Evolutionary conservation across 2,888 invertebrate genomes (phyloP), one percentile per base, ranked within the genome.

Genomic region (Gisinianus flammeolus): DNA sequence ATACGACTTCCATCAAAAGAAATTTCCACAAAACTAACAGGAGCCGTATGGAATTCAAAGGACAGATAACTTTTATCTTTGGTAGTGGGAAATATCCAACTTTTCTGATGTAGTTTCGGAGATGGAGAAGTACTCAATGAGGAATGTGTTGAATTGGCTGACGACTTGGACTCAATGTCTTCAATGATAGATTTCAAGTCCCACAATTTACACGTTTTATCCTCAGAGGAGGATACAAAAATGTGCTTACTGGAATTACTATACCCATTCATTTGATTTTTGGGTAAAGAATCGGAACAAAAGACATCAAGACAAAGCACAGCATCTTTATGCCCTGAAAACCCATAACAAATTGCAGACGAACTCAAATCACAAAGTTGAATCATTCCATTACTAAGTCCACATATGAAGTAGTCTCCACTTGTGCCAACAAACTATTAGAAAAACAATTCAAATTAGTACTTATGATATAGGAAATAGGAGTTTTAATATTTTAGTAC

Each of bases 131-230:
- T 44, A 44, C 44, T 44, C 6, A 44, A 44, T 4, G 44, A 19
- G 2, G 44, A 16, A 16, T 44, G 16, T 5, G 82, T 80, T 0
- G 80, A 78, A 24, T 80, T 79, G 4, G 75, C n/a, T 6, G 54
- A 58, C 8, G 19, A 19, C 30, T 79, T 77, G 12, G 31, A 22
- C 35, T 83, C 84, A 10, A 81, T 73, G 68, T 82, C 79, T 44
- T 83, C 73, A 28, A 83, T 76, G 3, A 83, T 79, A 0, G 66
- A 28, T 71, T 89, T 88, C 28, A 91, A 87, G 83, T 88, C 88
- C 90, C 90, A 92, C 33, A 92, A 85, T 80, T 90, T 90, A n/a
- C 91, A 87, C 28, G 87, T 87, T 0, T 91, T 91, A 83, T 90
- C 89, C 33, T 87, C 87, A 6, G 89, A 89, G 12, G 92, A 86